Percentiles rank a stretch among this genome's conserved stretches.
Conservation (phyloP, 30 jellyfish, hydroid and myxozoan species). For the Aurelia coerulea region DNA sequence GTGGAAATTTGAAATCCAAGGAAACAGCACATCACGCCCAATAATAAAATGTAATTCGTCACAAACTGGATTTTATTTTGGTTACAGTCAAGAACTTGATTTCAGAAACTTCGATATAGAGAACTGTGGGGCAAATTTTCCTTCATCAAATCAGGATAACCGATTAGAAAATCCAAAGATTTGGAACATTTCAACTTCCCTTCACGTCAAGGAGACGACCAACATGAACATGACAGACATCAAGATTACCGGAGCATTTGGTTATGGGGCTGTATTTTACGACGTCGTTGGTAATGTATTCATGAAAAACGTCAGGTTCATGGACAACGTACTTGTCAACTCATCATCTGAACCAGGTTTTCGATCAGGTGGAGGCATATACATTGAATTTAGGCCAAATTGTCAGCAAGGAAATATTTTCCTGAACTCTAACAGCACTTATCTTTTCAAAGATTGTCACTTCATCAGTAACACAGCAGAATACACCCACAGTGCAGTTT, state of each 20-base stretch:
- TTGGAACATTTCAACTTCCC: constrained; percentile 64
- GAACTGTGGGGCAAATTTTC: constrained; percentile 54
- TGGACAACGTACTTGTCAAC: constrained; percentile 13
- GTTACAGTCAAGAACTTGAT: constrained; percentile 13
- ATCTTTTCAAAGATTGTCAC: not conserved
- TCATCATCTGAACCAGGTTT: not conserved
- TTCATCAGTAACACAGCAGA: constrained; percentile 56
- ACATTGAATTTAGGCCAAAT: constrained; percentile 66
- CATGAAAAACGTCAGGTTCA: constrained; percentile 20
- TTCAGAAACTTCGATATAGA: constrained; percentile 11
- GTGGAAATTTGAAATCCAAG: constrained; percentile 21
- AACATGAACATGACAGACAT: constrained; percentile 28
- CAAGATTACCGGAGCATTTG: constrained; percentile 20
- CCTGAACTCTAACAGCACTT: constrained; percentile 8
- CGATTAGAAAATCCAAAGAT: not conserved
- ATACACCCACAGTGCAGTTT: not conserved
- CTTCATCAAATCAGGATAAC: constrained; percentile 33
- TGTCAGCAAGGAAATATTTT: not conserved
- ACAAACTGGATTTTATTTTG: constrained; percentile 61
- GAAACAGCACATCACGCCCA: not conserved
- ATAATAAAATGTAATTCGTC: constrained; percentile 24
- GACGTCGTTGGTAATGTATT: constrained; percentile 50
- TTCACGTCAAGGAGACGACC: constrained; percentile 28
- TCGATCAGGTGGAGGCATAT: constrained; percentile 81
- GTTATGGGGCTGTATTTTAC: constrained; percentile 62